Evolutionary conservation across 2,113 vertebrate species (phyloP).

Genomic region (Eptesicus fuscus): DNA sequence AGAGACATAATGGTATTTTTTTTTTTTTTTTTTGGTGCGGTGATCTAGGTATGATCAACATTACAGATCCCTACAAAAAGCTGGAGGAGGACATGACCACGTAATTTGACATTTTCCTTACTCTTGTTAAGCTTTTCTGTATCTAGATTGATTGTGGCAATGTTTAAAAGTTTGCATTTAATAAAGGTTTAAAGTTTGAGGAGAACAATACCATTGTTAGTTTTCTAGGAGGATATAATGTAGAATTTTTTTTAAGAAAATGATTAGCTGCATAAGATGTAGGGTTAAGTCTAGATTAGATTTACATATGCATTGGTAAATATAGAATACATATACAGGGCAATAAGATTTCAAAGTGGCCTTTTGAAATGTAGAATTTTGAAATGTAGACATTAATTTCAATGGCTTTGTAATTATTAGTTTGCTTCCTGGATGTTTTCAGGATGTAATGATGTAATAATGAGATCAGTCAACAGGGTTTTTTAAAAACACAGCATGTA

Average conservation of each 20-base stretch:
- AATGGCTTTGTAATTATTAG: background rate
- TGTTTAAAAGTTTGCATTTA: conserved; percentile 11
- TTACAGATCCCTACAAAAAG: rapidly evolving
- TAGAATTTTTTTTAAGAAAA: background rate
- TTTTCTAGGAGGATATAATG: background rate
- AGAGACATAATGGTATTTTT: background rate
- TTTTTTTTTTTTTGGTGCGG: background rate
- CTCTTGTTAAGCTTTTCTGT: background rate
- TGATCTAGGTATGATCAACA: rapidly evolving
- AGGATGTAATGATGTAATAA: background rate
- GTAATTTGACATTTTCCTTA: conserved; percentile 73
- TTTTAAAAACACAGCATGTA: background rate
- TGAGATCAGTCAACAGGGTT: background rate
- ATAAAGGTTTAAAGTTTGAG: background rate
- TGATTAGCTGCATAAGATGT: background rate
- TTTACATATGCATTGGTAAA: background rate
- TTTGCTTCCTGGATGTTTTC: background rate
- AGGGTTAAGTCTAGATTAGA: background rate
- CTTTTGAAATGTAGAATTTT: background rate
- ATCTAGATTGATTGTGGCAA: background rate
- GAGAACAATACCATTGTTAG: background rate
- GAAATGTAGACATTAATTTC: conserved; percentile 16
- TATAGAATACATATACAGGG: background rate
- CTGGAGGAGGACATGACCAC: conserved; percentile 81
- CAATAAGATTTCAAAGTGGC: background rate